Conservation (phyloP, 2,888 invertebrate species). For the Artemia sp. region DNA sequence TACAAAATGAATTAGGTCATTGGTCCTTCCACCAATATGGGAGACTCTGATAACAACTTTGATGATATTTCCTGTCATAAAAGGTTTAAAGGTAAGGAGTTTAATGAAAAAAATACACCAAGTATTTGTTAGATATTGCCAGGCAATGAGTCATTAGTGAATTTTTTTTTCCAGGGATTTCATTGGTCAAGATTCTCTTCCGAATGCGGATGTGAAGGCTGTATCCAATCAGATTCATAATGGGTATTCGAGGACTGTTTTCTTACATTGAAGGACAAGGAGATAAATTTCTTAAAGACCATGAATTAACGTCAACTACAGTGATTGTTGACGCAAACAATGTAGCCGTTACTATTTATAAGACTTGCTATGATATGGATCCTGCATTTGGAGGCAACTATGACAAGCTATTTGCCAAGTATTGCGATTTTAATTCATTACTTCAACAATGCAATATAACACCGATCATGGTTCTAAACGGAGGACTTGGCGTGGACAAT, state of each 20-base stretch:
- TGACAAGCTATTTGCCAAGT: constrained; percentile 48
- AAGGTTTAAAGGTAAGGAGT: no score
- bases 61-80: no score
- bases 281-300: constrained; percentile 44
- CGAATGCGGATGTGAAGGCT: no score
- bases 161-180: no score
- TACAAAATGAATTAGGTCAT: no score
- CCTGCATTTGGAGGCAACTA: constrained; percentile 72
- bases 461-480: constrained; percentile 60
- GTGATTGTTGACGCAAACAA: constrained; percentile 55
- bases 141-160: no score
- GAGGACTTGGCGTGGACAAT: constrained; percentile 38
- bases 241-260: constrained; percentile 75
- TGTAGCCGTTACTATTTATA: constrained; percentile 25
- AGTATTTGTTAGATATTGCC: no score
- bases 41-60: no score
- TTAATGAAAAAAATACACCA: no score
- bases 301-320: constrained; percentile 46
- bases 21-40: no score
- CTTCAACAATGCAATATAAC: constrained; percentile 50
- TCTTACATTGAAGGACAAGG: constrained; percentile 53
- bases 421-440: constrained; percentile 49
- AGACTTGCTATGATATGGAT: constrained; percentile 34
- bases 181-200: no score
- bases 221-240: constrained; percentile 28